Percentiles rank a stretch among this genome's conserved stretches.
phyloP scores from a whole-genome alignment of 2,113 vertebrate species.

The Calyptommatus sinebrachiatus region DNA sequence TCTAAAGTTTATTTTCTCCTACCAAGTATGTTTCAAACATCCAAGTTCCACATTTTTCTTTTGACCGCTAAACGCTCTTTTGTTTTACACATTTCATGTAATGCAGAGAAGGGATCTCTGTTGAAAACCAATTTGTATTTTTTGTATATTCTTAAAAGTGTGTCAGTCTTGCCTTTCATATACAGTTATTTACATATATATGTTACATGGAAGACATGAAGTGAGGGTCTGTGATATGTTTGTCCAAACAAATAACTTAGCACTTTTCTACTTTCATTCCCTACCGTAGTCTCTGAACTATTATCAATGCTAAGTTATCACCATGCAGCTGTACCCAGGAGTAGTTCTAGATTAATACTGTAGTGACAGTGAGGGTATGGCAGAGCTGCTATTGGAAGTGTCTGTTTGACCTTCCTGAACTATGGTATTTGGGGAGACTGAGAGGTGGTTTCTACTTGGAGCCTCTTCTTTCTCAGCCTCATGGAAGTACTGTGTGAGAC shows the following conservation, averaged over 20 bases:
- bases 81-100: conserved; percentile 70
- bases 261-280: conserved; percentile 65
- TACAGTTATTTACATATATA: conserved; percentile 46
- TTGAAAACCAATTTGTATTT: conserved; percentile 73
- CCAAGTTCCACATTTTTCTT: conserved; percentile 47
- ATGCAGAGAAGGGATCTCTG: conserved; percentile 70
- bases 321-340: conserved; percentile 39
- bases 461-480: too few species aligned
- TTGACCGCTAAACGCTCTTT: conserved; percentile 42
- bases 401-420: too few species aligned
- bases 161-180: conserved; percentile 67
- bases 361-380: too few species aligned
- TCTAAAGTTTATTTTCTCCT: conserved; percentile 66
- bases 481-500: too few species aligned
- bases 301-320: conserved; percentile 54
- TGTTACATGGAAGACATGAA: conserved; percentile 42
- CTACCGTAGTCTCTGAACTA: conserved; percentile 54
- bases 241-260: conserved; percentile 50
- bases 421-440: too few species aligned
- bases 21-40: conserved; percentile 61
- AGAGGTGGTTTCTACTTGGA: too few species aligned
- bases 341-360: too few species aligned
- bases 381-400: too few species aligned
- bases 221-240: conserved; percentile 62
- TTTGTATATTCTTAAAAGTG: conserved; percentile 67